Evolutionary conservation across 1,140 invertebrate species (phyloP).

Genomic region (Drosophila nannoptera): DNA sequence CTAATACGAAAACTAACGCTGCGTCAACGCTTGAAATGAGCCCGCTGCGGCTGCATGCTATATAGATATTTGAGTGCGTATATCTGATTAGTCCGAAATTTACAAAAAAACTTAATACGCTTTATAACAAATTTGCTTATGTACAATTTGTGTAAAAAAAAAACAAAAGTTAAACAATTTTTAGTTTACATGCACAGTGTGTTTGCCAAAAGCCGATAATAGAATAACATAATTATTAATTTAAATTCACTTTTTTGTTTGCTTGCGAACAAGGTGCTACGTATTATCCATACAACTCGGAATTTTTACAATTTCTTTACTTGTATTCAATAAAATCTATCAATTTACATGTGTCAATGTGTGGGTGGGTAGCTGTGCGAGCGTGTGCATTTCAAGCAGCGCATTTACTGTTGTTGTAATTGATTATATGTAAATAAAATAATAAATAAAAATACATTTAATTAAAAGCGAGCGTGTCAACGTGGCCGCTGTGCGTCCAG

Average conservation of each 20-base stretch:
- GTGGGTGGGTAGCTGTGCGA: not conserved
- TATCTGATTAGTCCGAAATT: conserved; percentile 28
- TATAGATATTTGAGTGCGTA: not conserved
- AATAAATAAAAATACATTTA: conserved; percentile 32
- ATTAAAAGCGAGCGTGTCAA: conserved; percentile 14
- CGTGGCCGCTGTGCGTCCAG: conserved; percentile 12
- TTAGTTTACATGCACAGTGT: conserved; percentile 9
- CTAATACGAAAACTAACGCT: conserved; percentile 43
- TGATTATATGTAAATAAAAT: conserved; percentile 22
- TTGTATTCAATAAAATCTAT: conserved; percentile 31
- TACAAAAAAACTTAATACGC: conserved; percentile 58
- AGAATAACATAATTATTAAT: conserved; percentile 33
- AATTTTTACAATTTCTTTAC: conserved; percentile 57
- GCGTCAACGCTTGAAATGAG: conserved; percentile 59
- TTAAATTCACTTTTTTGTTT: conserved; percentile 62
- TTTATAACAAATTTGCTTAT: conserved; percentile 46
- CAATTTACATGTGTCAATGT: conserved; percentile 66
- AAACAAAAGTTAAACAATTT: conserved; percentile 18
- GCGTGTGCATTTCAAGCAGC: conserved; percentile 56
- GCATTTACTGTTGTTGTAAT: conserved; percentile 9
- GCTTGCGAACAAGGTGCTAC: conserved; percentile 4
- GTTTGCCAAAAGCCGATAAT: conserved; percentile 30
- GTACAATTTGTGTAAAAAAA: conserved; percentile 43
- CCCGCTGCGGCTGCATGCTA: conserved; percentile 11
- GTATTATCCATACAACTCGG: conserved; percentile 42